Evolutionary conservation across 2,797 vertebrate species (phyloP).

Genomic region (Odontamblyopus rebecca): DNA sequence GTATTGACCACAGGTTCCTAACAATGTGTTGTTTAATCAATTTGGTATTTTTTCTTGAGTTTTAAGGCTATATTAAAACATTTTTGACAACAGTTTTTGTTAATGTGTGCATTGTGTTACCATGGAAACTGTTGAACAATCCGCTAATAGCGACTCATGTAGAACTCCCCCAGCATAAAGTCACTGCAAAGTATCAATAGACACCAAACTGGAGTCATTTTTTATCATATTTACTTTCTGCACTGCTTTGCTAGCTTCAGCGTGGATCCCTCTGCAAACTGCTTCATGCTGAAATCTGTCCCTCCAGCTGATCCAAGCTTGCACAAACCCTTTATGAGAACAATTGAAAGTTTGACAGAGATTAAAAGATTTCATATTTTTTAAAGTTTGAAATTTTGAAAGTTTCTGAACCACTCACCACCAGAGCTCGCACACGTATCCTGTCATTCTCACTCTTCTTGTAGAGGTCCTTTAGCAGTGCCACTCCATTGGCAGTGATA

Average conservation of each 20-base stretch:
- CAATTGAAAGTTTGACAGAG: conserved; percentile 7
- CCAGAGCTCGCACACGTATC: conserved; percentile 93
- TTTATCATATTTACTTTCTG: conserved; percentile 84
- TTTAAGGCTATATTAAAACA: too few relatives aligned
- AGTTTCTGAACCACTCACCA: conserved; percentile 80
- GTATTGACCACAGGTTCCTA: too few relatives aligned
- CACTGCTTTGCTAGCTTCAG: conserved; percentile 96
- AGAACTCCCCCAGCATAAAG: too few relatives aligned
- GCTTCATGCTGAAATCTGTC: conserved; percentile 99
- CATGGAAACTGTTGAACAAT: too few relatives aligned
- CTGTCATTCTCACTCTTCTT: conserved; percentile 93
- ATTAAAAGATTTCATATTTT: conserved; percentile 12
- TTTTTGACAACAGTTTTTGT: too few relatives aligned
- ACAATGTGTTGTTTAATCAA: too few relatives aligned
- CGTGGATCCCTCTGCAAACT: conserved; percentile 97
- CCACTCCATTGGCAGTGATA: conserved; percentile 93
- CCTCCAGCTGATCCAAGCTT: conserved; percentile 97
- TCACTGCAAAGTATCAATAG: too few relatives aligned
- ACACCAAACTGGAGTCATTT: background rate
- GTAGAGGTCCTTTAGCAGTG: conserved; percentile 95
- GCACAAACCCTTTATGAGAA: conserved; percentile 84
- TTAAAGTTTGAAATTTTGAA: background rate
- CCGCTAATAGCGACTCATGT: too few relatives aligned
- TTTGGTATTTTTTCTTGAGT: too few relatives aligned
- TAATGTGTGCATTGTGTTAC: too few relatives aligned